Conservation (phyloP, 2,888 invertebrate genomes). For the Orchesellides sinensis region DNA sequence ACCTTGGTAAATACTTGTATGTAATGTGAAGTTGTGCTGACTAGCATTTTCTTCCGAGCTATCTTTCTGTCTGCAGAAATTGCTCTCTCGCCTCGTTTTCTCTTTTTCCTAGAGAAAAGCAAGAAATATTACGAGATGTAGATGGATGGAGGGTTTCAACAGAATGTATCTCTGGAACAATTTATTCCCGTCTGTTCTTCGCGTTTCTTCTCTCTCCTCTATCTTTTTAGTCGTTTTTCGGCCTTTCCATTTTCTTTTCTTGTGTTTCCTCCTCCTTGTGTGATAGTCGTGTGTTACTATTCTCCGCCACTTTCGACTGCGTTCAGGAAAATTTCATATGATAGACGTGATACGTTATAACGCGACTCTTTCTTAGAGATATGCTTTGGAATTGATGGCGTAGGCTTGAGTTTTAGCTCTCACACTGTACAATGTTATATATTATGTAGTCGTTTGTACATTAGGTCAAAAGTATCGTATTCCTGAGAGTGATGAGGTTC, state of each 20-base stretch:
- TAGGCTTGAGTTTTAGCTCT: background rate
- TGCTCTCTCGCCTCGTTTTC: slow-evolving; percentile 63
- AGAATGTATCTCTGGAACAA: slow-evolving; percentile 68
- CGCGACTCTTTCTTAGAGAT: too few relatives aligned
- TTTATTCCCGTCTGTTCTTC: slow-evolving; percentile 64
- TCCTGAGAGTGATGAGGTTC: slow-evolving; percentile 48
- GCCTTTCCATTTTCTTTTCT: slow-evolving; percentile 48
- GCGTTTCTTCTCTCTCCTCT: slow-evolving; percentile 1
- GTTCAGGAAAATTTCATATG: background rate
- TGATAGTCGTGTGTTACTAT: slow-evolving; percentile 52
- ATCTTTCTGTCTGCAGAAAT: slow-evolving; percentile 66
- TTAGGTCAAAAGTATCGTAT: slow-evolving; percentile 55
- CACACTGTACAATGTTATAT: too few relatives aligned
- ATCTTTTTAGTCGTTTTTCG: slow-evolving; percentile 21
- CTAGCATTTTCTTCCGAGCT: slow-evolving; percentile 66
- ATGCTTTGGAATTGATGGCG: too few relatives aligned
- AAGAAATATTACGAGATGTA: slow-evolving; percentile 63
- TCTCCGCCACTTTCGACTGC: slow-evolving; percentile 47
- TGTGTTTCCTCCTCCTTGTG: slow-evolving; percentile 40
- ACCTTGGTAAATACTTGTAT: background rate
- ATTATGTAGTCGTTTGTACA: slow-evolving; percentile 46
- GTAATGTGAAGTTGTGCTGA: slow-evolving; percentile 50
- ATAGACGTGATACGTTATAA: background rate
- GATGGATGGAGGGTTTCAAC: slow-evolving; percentile 69
- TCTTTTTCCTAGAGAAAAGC: slow-evolving; percentile 31